Conservation (phyloP, 2,797 vertebrate genomes). For the Ficedula albicollis region DNA sequence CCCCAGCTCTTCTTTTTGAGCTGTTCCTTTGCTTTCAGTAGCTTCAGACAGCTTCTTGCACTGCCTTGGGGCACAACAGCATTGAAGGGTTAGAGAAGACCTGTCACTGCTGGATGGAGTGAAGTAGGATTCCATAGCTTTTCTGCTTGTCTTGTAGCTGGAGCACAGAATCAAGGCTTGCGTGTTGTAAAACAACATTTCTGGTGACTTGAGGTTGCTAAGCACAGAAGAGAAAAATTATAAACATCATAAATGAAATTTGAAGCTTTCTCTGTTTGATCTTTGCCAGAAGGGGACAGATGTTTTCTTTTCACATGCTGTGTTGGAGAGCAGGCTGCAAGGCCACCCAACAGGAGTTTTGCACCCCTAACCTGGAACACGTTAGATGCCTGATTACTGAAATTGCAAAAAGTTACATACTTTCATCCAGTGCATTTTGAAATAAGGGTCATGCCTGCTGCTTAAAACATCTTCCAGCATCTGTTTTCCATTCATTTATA, state of each 20-base stretch:
- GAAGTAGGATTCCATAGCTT: neutral
- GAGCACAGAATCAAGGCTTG: accelerated
- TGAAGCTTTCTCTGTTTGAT: neutral
- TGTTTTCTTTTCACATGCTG: neutral
- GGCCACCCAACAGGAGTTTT: neutral
- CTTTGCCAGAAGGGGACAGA: neutral
- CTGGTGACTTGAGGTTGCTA: neutral
- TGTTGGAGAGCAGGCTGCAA: neutral
- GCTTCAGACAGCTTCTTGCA: neutral
- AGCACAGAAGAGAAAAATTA: neutral
- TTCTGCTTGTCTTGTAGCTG: neutral
- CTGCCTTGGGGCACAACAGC: neutral
- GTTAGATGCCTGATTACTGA: neutral
- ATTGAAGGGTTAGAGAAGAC: neutral
- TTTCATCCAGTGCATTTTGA: neutral
- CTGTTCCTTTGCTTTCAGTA: neutral
- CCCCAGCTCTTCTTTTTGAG: neutral
- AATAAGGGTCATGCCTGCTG: neutral
- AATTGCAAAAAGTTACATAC: neutral
- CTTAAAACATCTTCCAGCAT: neutral
- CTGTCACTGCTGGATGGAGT: neutral
- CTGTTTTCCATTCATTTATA: neutral
- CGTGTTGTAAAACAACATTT: neutral
- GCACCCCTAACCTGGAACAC: neutral
- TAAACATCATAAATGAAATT: neutral